These are phyloP conservation scores for Ypsolopha sequella DNA, from an alignment of 2,888 invertebrate species.

Conservation along the genomic window DNA sequence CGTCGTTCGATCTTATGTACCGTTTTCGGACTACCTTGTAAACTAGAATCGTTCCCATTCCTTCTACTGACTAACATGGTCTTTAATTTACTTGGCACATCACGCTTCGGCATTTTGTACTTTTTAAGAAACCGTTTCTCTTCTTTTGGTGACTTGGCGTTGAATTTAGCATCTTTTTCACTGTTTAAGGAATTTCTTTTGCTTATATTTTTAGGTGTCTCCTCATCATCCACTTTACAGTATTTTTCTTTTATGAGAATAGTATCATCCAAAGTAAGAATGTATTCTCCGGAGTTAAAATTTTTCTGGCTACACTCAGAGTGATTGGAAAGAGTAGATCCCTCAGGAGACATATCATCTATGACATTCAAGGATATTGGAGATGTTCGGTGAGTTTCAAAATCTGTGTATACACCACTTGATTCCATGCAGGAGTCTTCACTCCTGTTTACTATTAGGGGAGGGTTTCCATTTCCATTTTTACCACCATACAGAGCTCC, in stretches of 20 bases:
- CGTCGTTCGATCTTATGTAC: constrained; percentile 77
- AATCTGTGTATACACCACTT: constrained; percentile 89
- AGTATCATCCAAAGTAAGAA: constrained; percentile 26
- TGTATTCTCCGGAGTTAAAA: constrained; percentile 31
- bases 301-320: constrained; percentile 66
- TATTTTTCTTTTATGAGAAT: constrained; percentile 15
- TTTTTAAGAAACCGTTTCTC: constrained; percentile 74
- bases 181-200: constrained; percentile 58
- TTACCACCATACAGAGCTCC: constrained; percentile 88
- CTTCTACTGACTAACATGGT: constrained; percentile 75
- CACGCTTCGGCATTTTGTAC: constrained; percentile 83
- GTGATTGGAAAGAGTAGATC: constrained; percentile 66
- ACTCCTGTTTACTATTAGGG: constrained; percentile 65
- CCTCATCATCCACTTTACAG: constrained; percentile 26
- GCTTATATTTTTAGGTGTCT: constrained; percentile 48
- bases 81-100: constrained; percentile 82
- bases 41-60: constrained; percentile 59
- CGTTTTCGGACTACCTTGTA: constrained; percentile 72
- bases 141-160: constrained; percentile 53
- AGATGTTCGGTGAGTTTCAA: constrained; percentile 75
- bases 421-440: constrained; percentile 91
- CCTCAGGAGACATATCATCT: constrained; percentile 79
- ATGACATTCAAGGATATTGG: constrained; percentile 69
- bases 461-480: constrained; percentile 66
- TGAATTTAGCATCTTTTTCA: constrained; percentile 42